Base-by-base conservation (phyloP, 2,113 vertebrate genomes). In the Scortum barcoo region DNA sequence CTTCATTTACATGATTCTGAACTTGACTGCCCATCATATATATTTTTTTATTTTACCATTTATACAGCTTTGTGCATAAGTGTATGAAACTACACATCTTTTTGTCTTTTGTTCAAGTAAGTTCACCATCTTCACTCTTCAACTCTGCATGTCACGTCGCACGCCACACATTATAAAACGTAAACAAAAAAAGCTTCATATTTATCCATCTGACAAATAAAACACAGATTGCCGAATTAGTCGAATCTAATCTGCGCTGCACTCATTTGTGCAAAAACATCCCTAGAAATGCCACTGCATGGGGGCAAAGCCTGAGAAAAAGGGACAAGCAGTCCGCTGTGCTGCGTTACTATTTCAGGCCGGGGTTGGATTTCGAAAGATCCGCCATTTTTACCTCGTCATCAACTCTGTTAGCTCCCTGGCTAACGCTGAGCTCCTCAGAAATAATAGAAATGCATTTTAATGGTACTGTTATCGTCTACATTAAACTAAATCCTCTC, bases 301-400 rank as follows among this genome's bases (percentile, higher is more conserved):
- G 16, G 20, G 38, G 53, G 56, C 36, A 80, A 63, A 82, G 26
- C 36, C 38, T 5, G 20, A 50, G 58, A 20, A 22, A 71, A 78
- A 22, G 66, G 75, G 82, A 65, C 76, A 40, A 58, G 83, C 82
- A 76, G 65, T 26, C 79, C 69, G 61, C 69, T 72, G 72, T n/a
- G 80, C 87, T 81, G 80, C 74, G 89, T 69, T 88, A 89, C 93
- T 96, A 96, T 95, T 93, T 96, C 96, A 96, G 96, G 97, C 96
- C 92, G 92, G 96, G 94, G 93, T 96, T 95, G 94, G 94, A 97
- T 97, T 98, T 98, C 97, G 97, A 98, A 98, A 98, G 97, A 97
- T 97, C 97, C 97, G 97, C 97, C 97, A 97, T 97, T 97, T 98
- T 97, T 96, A 96, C 95, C 91, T 95, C 97, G 97, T 97, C 97